phyloP scores from a whole-genome alignment of 2,797 vertebrate genomes.

The Micromesistius poutassou region DNA sequence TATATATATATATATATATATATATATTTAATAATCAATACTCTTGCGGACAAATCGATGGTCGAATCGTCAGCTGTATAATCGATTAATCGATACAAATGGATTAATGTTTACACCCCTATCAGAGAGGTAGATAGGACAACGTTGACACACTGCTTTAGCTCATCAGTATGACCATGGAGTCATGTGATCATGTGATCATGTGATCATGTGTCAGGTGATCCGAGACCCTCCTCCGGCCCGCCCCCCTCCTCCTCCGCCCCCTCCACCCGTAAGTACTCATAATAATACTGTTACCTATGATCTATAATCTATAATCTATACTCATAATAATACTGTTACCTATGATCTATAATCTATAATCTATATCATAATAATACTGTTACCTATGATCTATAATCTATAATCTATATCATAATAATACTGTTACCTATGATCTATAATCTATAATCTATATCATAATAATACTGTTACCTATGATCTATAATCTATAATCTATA shows the following conservation, averaged over 20 bases:
- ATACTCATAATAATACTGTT: background rate
- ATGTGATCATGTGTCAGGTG: constrained; percentile 52
- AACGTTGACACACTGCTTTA: background rate
- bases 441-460: too few relatives aligned
- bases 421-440: background rate
- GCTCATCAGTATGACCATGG: too few relatives aligned
- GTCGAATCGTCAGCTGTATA: too few relatives aligned
- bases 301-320: too few relatives aligned
- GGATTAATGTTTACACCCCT: too few relatives aligned
- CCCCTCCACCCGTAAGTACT: constrained; percentile 46
- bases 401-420: too few relatives aligned
- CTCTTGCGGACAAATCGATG: too few relatives aligned
- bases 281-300: background rate
- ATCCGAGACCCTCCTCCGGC: constrained; percentile 74
- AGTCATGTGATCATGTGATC: background rate
- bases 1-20: too few relatives aligned
- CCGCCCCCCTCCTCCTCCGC: constrained; percentile 65
- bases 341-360: too few relatives aligned
- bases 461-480: background rate
- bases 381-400: background rate
- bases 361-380: background rate
- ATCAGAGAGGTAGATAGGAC: background rate
- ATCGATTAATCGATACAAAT: too few relatives aligned
- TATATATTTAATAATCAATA: too few relatives aligned
- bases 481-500: too few relatives aligned